phyloP scores from a whole-genome alignment of 2,888 invertebrate genomes.

The Notocelia uddmanniana region DNA sequence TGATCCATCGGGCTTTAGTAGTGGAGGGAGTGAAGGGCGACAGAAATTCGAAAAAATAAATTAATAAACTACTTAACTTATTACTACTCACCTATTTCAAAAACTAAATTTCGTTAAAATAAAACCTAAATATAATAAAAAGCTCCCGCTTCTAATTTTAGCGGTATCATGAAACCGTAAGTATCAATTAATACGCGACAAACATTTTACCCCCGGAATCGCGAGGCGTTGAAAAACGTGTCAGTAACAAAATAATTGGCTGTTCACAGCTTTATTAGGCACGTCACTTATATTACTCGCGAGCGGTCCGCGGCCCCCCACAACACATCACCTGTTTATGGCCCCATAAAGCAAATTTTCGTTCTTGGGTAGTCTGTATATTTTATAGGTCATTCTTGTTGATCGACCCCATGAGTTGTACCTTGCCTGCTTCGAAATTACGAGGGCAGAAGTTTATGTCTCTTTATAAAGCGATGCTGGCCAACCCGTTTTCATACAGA shows the following conservation, averaged over 20 bases:
- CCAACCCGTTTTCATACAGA: neutral
- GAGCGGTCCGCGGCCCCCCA: constrained; percentile 38
- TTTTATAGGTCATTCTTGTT: constrained; percentile 62
- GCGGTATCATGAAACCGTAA: constrained; percentile 21
- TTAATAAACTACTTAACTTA: too few relatives aligned
- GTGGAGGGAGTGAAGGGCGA: too few relatives aligned
- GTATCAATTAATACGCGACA: constrained; percentile 42
- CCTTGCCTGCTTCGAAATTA: constrained; percentile 37
- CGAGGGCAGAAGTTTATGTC: constrained; percentile 39
- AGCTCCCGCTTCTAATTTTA: constrained; percentile 13
- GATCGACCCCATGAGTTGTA: constrained; percentile 59
- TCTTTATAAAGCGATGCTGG: constrained; percentile 26
- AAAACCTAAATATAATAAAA: too few relatives aligned
- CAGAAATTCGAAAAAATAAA: too few relatives aligned
- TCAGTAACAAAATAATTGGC: constrained; percentile 49
- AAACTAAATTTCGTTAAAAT: too few relatives aligned
- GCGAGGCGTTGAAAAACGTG: constrained; percentile 44
- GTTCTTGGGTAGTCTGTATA: constrained; percentile 54
- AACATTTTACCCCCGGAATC: constrained; percentile 27
- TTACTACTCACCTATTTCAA: too few relatives aligned
- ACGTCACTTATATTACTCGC: constrained; percentile 48
- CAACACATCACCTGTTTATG: constrained; percentile 55
- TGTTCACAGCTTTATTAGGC: constrained; percentile 47
- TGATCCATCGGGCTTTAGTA: too few relatives aligned
- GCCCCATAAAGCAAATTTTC: constrained; percentile 61